Base-by-base conservation (phyloP, 2,113 vertebrate species). In the Coregonus clupeaformis region DNA sequence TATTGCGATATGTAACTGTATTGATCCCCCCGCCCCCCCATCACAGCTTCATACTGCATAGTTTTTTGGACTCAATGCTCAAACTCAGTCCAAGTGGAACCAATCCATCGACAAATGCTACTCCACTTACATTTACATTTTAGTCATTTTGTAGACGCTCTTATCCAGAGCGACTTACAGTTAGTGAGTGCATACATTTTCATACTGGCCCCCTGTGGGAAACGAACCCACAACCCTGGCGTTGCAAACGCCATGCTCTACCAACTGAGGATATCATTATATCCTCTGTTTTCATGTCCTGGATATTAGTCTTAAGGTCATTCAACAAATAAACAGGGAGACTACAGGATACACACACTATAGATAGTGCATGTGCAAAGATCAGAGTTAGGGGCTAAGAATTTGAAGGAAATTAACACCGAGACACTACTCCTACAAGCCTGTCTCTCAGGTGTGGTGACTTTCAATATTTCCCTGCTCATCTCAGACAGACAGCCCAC, bases 391-490 rank as follows among this genome's bases (percentile, higher is more conserved):
- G 1, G 52, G 52, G 14, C 52, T 20, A 4, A 55, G 52, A 55
- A 14, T 18, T 20, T 18, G 14, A 20, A 14, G 52, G 4, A 55
- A 14, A 55, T 20, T 18, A 14, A 60, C 20, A 59, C n/a, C 24
- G n/a, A 20, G 5, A 60, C 18, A 60, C 57, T 42, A 30, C 45
- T 22, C 72, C n/a, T 13, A 68, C 27, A 45, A n/a, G 20, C 52
- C 36, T 0, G 42, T 7, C 49, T 52, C 16, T 52, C 36, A 52
- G 49, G 30, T 78, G 71, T 73, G 71, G 65, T 62, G 65, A 73
- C 71, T 73, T 68, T 78, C n/a, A 36, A 64, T 64, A 29, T 74
- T 79, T 25, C 67, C 66, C 13, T 25, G 71, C 70, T 73, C 77
- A 75, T 77, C 27, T 77, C 6, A 68, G 57, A 71, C 68, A 71